Conservation (phyloP, 2,113 vertebrate genomes). For the Peromyscus californicus region DNA sequence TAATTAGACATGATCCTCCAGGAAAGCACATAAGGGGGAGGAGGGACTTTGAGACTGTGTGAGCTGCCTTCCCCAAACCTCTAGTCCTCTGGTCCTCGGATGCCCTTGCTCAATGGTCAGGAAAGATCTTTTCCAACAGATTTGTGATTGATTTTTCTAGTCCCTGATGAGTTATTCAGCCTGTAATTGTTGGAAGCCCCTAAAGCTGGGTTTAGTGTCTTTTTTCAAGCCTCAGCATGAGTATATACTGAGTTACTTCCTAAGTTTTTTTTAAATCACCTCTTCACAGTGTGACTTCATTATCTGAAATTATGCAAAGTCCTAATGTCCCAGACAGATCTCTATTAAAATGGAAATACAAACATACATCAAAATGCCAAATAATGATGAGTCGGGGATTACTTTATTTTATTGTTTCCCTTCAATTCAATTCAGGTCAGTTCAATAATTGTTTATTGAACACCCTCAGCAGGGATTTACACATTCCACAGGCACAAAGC, state of each 20-base stretch:
- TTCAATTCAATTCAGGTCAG: constrained; percentile 15
- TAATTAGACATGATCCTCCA: background rate
- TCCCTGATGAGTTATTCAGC: constrained; percentile 18
- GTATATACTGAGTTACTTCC: constrained; percentile 33
- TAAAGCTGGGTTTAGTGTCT: constrained; percentile 37
- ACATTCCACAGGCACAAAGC: background rate
- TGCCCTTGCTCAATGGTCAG: background rate
- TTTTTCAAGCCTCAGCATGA: constrained; percentile 50
- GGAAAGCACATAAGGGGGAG: background rate
- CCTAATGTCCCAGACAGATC: constrained; percentile 49
- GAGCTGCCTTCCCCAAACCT: background rate
- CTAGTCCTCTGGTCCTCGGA: rapidly evolving
- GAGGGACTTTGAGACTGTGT: background rate
- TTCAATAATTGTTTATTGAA: constrained; percentile 28
- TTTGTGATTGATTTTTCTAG: constrained; percentile 41
- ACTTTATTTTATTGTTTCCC: background rate
- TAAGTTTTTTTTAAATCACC: constrained; percentile 50
- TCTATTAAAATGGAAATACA: constrained; percentile 67
- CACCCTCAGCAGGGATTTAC: background rate
- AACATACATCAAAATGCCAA: constrained; percentile 47
- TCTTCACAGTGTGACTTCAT: constrained; percentile 55
- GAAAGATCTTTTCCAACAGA: constrained; percentile 24
- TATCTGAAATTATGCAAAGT: constrained; percentile 58
- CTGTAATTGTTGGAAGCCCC: background rate
- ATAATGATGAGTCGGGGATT: constrained; percentile 10